phyloP scores from a whole-genome alignment of 2,113 vertebrate genomes.

The Riparia riparia region DNA sequence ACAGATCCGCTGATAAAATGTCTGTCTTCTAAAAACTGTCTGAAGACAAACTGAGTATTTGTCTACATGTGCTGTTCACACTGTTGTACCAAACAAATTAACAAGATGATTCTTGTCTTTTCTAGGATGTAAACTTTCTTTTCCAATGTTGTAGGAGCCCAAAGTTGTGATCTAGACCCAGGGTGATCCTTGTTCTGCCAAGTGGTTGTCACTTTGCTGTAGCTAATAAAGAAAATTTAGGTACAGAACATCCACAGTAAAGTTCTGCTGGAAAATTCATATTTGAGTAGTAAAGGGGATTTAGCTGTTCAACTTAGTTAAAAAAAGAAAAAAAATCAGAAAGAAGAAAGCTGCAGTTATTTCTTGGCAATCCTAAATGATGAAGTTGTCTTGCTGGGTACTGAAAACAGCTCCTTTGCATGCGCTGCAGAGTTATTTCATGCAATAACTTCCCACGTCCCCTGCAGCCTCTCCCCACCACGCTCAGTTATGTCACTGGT shows the following conservation, averaged over 20 bases:
- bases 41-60: constrained; percentile 61
- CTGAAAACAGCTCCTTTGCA: constrained; percentile 36
- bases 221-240: not conserved
- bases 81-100: constrained; percentile 44
- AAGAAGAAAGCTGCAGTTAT: not conserved
- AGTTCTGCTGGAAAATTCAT: not conserved
- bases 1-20: constrained; percentile 60
- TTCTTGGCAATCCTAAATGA: not conserved
- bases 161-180: not conserved
- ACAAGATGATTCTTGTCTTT: constrained; percentile 45
- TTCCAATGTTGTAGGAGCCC: not conserved
- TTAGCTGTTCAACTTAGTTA: not conserved
- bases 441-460: constrained; percentile 27
- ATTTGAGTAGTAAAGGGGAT: not conserved
- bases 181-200: not conserved
- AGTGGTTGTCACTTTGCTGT: not conserved
- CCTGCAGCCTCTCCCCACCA: constrained; percentile 52
- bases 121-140: constrained; percentile 5
- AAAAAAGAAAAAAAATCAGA: not conserved
- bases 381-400: not conserved
- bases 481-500: constrained; percentile 44
- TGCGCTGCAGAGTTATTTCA: not conserved
- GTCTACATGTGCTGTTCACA: constrained; percentile 40
- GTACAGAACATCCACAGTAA: not conserved
- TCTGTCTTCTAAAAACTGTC: constrained; percentile 62